phyloP scores from a whole-genome alignment of 2,113 vertebrate genomes.

The Scomber scombrus region DNA sequence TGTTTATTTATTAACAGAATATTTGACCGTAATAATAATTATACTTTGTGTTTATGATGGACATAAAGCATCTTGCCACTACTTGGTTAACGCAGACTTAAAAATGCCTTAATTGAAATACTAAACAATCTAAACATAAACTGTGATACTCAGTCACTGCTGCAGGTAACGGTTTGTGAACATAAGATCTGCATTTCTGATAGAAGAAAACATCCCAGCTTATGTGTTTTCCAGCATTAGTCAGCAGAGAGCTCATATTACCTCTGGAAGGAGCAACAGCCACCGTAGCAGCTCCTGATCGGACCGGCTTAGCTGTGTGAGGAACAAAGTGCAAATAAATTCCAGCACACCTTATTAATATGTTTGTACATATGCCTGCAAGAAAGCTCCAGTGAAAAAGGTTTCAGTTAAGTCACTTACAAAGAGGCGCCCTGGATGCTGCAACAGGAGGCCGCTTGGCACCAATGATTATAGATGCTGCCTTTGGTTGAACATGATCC shows the following conservation, averaged over 20 bases:
- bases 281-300: slow-evolving; percentile 80
- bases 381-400: too few species aligned
- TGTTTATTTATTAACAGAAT: neutral
- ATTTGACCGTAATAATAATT: neutral
- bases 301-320: slow-evolving; percentile 60
- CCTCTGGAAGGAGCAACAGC: slow-evolving; percentile 81
- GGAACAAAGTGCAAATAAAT: neutral
- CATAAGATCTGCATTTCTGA: too few species aligned
- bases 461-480: slow-evolving; percentile 63
- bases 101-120: too few species aligned
- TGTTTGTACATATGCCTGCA: too few species aligned
- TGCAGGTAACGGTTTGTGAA: too few species aligned
- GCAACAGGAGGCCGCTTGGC: slow-evolving; percentile 38
- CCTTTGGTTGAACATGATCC: slow-evolving; percentile 45
- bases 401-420: slow-evolving; percentile 40
- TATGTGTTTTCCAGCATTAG: neutral
- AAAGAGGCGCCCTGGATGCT: slow-evolving; percentile 40
- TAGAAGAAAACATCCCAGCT: neutral
- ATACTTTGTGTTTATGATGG: neutral
- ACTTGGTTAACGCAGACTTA: neutral
- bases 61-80: neutral
- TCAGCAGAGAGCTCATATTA: slow-evolving; percentile 33
- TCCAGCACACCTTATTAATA: neutral
- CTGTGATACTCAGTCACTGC: too few species aligned
- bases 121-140: too few species aligned